Base-by-base conservation (phyloP, 1,140 invertebrate species). In the Proales similis region DNA sequence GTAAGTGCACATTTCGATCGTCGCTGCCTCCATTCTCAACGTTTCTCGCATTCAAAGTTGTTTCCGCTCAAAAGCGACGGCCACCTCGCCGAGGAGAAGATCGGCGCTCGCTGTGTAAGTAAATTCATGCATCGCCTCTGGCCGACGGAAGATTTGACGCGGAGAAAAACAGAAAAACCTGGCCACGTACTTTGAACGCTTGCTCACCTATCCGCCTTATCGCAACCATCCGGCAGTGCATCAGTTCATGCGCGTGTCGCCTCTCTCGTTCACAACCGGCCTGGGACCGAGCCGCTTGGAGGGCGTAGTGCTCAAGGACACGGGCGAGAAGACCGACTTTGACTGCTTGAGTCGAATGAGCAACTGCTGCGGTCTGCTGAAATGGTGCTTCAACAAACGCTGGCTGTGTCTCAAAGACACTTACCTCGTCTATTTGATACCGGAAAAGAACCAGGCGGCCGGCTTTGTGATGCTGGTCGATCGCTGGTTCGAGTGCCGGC, bases 381-480 rank as follows among this genome's bases (percentile, higher is more conserved):
- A 61, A 61, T n/a, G 45, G 4, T 45, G 39, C 29, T 45, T 46
- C 14, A 45, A 45, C 45, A 45, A 46, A 22, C 26, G 39, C 17
- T 61, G 57, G 57, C 47, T 61, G 33, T 32, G 39, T 30, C 4
- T 61, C 1, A 61, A 61, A 46, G 57, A 61, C 26, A 45, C 57
- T 11, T 61, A 46, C 26, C 20, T 61, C 22, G 24, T 61, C 2
- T 61, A 61, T 22, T 3, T 61, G 6, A 61, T 46, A 24, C 42
- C 57, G 12, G 39, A 4, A 42, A 4, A 24, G 12, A 46, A 45
- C 27, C n/a, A 32, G 14, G 45, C 39, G 17, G 17, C 47, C n/a
- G 39, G 57, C 26, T 61, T 30, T 61, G 39, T 45, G 12, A 39
- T 61, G 27, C 29, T 61, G 24, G 29, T 61, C 14, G 57, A 61